Conservation (phyloP, 2,888 invertebrate species). For the Nymphalis urticae region DNA sequence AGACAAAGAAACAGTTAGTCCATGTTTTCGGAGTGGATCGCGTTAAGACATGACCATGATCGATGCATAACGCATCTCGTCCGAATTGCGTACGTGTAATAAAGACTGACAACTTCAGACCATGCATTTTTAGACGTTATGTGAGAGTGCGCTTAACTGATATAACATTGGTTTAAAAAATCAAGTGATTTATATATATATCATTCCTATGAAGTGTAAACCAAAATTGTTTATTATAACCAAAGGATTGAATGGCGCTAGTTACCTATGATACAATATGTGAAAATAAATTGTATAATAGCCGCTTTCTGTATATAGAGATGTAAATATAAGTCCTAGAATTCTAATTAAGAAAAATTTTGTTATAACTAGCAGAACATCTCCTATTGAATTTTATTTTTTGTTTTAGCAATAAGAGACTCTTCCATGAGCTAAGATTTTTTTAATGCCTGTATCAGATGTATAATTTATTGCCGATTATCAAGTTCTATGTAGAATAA, state of each 20-base stretch:
- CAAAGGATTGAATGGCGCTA: conserved; percentile 55
- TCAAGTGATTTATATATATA: conserved; percentile 8
- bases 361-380: conserved; percentile 11
- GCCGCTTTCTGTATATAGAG: conserved; percentile 39
- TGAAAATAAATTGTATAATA: conserved; percentile 41
- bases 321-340: conserved; percentile 49
- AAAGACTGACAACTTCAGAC: conserved; percentile 3
- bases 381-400: conserved; percentile 16
- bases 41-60: background rate
- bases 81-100: background rate
- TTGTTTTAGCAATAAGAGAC: conserved; percentile 21
- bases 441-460: conserved; percentile 12
- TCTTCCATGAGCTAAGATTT: conserved; percentile 17
- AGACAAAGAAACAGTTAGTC: background rate
- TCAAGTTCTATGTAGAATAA: background rate
- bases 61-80: background rate
- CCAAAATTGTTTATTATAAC: conserved; percentile 52
- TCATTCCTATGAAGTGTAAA: conserved; percentile 40
- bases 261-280: conserved; percentile 48
- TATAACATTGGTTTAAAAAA: conserved; percentile 17
- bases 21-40: background rate
- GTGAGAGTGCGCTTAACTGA: conserved; percentile 1
- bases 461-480: conserved; percentile 4
- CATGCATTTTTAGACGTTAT: conserved; percentile 7
- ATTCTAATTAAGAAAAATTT: conserved; percentile 46